These are phyloP conservation scores for Jordanella pulchra DNA, from an alignment of 2,797 vertebrate genomes.

Conservation along the genomic window DNA sequence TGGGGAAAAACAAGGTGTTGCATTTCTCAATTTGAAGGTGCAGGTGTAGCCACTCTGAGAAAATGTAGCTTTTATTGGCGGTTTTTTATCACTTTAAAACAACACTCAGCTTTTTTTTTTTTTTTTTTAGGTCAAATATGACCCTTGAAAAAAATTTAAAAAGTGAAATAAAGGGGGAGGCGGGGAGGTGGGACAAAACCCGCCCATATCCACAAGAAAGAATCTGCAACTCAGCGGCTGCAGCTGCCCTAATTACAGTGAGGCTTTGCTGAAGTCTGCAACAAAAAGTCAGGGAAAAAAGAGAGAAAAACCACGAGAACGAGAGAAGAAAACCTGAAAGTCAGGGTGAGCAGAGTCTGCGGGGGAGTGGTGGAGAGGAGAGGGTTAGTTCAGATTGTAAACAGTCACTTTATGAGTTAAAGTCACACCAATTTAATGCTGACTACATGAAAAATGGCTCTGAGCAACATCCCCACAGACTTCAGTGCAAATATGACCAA, in stretches of 20 bases:
- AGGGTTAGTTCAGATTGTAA: constrained; percentile 64
- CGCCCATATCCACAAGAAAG: constrained; percentile 71
- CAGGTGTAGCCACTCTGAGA: constrained; percentile 42
- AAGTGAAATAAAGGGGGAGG: background rate
- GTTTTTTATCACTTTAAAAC: constrained; percentile 8
- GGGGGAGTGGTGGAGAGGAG: constrained; percentile 18
- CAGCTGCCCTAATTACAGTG: constrained; percentile 80
- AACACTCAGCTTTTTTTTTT: constrained; percentile 45
- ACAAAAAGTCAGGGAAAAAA: constrained; percentile 60
- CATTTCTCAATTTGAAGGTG: constrained; percentile 48
- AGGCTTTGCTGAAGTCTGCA: constrained; percentile 84
- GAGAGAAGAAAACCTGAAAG: constrained; percentile 18
- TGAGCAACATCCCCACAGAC: constrained; percentile 15
- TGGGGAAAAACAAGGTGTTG: constrained; percentile 27
- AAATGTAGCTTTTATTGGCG: background rate
- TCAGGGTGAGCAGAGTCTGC: constrained; percentile 16
- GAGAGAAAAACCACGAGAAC: constrained; percentile 28
- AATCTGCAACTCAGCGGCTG: constrained; percentile 83
- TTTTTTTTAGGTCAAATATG: constrained; percentile 56
- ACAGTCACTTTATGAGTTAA: constrained; percentile 57
- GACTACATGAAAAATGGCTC: constrained; percentile 58
- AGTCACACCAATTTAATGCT: constrained; percentile 47
- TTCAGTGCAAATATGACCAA: background rate
- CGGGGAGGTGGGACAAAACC: constrained; percentile 36
- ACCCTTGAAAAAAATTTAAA: constrained; percentile 46